Evolutionary conservation across 2,113 vertebrate species (phyloP).

Genomic region (Nothoprocta perdicaria): DNA sequence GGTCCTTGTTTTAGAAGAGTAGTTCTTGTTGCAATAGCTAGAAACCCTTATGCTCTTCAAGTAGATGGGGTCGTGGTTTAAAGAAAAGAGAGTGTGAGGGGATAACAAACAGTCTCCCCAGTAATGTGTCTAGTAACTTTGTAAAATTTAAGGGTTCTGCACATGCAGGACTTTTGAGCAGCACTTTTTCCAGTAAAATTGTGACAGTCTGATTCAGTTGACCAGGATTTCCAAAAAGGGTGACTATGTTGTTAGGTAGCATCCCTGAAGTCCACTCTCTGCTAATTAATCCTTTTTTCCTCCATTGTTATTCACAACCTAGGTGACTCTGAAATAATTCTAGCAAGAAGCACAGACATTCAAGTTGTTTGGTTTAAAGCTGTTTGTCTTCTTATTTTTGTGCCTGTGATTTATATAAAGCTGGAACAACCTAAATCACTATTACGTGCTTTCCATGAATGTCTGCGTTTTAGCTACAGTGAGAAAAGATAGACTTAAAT

Average conservation of each 20-base stretch:
- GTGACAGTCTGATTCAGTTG: not conserved
- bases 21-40: not conserved
- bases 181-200: not conserved
- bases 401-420: slow-evolving; percentile 23
- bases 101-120: not conserved
- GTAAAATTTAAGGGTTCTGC: not conserved
- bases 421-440: not conserved
- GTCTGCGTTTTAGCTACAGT: not conserved
- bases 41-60: slow-evolving; percentile 1
- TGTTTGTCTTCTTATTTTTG: slow-evolving; percentile 39
- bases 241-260: not conserved
- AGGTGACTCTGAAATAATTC: not conserved
- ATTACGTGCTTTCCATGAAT: not conserved
- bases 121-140: not conserved
- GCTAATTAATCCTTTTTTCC: slow-evolving; percentile 41
- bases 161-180: not conserved
- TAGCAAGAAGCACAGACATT: not conserved
- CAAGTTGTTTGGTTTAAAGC: slow-evolving; percentile 22
- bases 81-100: not conserved
- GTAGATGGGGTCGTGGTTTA: not conserved
- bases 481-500: slow-evolving; percentile 16
- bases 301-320: not conserved
- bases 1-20: slow-evolving; percentile 13
- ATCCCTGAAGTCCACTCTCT: slow-evolving; percentile 36
- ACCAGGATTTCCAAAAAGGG: not conserved